Base-by-base conservation (phyloP, 2,113 vertebrate species). In the Proterorhinus semilunaris region DNA sequence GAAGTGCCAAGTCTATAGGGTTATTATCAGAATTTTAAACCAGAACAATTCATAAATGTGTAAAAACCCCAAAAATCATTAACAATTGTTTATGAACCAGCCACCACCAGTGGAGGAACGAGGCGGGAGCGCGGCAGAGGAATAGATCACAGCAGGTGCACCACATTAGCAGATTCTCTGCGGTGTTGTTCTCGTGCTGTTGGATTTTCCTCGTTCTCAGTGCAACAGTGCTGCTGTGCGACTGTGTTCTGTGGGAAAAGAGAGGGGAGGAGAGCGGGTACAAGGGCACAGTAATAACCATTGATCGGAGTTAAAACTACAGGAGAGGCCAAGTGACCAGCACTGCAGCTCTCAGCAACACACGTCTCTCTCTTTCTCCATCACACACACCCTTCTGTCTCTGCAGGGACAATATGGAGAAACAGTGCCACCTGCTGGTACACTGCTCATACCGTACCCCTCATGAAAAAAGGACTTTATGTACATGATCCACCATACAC, bases 381-480 rank as follows among this genome's bases (percentile, higher is more conserved):
- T 48, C 61, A 63, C 69, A 63, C 68, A 47, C 62, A 65, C 42
- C 5, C n/a, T 50, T 42, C 65, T 16, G 46, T 43, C 46, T 12
- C 49, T 59, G 46, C 17, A 44, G 47, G 46, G 49, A 49, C 78
- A 76, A 17, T 48, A 57, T 87, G 67, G 72, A 65, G 77, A 88
- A 92, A 90, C 89, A 92, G 82, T 90, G 91, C 78, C 91, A 89
- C 73, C 90, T 83, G 84, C 87, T 91, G 92, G 84, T 58, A 1
- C 11, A 66, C 7, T 58, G 21, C 5, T 13, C 45, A 12, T 16
- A 64, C 27, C 2, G 4, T 1, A 36, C 3, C 27, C 27, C 1
- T 3, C 2, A 36, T 36, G 27, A 36, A 3, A 36, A 36, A 1
- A 36, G 27, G 27, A 36, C 27, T 36, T 36, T 5, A 36, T 36